Evolutionary conservation across 2,113 vertebrate genomes (phyloP), one percentile per base, ranked within the genome.

Genomic region (cat (Felis catus)): DNA sequence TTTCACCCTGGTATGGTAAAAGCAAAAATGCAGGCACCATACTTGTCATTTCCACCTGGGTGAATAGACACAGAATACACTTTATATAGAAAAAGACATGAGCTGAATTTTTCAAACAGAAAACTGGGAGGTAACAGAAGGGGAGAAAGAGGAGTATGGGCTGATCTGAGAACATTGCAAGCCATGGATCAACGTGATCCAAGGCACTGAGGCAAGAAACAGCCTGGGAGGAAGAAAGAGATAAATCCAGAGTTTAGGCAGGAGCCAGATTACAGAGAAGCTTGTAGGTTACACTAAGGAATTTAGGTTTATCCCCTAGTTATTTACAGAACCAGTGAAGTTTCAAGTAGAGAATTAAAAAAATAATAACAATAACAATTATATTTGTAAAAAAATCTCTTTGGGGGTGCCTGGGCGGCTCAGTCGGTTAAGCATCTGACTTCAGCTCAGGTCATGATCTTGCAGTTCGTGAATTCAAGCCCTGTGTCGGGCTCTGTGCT

Each of bases 141-240:
- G 7, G 4, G 4, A 39, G 31, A 92, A 78, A 45, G 27, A 19
- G 1, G n/a, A 61, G 21, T 12, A 4, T 16, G 51, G 1, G 19
- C 36, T 61, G 29, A 65, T 39, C 51, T 85, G n/a, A 84, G 11
- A 78, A 48, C 1, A 48, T 0, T 16, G 29, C 31, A 82, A 51
- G 61, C 19, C 5, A 0, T 65, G 33, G 5, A 93, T 73, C 58
- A 55, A 48, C 29, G n/a, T n/a, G 15, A 85, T 70, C n/a, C 48
- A 87, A 89, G 36, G 25, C 48, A 91, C 5, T n/a, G n/a, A 96
- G 39, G 70, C 91, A 85, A 66, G 66, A 94, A 96, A 78, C 41
- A 96, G 15, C 16, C 76, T 70, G 25, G 3, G 2, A 85, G 33
- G 11, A 96, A 81, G 45, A 1, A 65, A 51, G 10, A 71, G 31